Percentiles rank a stretch among this genome's conserved stretches.
Evolutionary conservation across 2,888 invertebrate species (phyloP).

Genomic region (Acleris laterana): DNA sequence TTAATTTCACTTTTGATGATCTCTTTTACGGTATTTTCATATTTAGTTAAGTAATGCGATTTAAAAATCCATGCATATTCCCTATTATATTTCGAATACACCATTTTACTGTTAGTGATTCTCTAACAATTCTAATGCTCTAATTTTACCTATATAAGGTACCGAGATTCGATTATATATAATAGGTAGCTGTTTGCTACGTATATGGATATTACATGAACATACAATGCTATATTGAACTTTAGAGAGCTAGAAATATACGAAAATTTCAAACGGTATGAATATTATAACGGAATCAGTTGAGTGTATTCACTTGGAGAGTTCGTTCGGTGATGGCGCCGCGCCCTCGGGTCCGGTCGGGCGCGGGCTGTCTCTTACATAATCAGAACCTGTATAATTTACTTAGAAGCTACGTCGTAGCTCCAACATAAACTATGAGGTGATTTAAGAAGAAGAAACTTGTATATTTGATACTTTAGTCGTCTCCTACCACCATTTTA

Average conservation of each 20-base stretch:
- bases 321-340: slow-evolving; percentile 28
- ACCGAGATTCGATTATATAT: slow-evolving; percentile 77
- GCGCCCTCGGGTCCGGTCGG: slow-evolving; percentile 23
- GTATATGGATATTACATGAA: slow-evolving; percentile 37
- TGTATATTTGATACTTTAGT: slow-evolving; percentile 67
- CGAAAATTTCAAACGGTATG: slow-evolving; percentile 19
- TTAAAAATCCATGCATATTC: too few species aligned
- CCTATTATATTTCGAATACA: slow-evolving; percentile 58
- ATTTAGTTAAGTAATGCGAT: too few species aligned
- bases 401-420: slow-evolving; percentile 64
- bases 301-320: slow-evolving; percentile 9
- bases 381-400: slow-evolving; percentile 86
- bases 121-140: slow-evolving; percentile 41
- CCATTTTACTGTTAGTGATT: slow-evolving; percentile 41
- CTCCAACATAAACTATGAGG: slow-evolving; percentile 83
- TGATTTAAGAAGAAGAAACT: slow-evolving; percentile 83
- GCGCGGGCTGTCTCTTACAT: slow-evolving; percentile 68
- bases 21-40: too few species aligned
- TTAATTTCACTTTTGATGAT: too few species aligned
- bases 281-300: slow-evolving; percentile 1
- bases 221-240: slow-evolving; percentile 46
- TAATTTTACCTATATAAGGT: slow-evolving; percentile 58
- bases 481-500: slow-evolving; percentile 78
- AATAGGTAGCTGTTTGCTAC: slow-evolving; percentile 54
- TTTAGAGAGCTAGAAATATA: slow-evolving; percentile 59